These are phyloP conservation scores for Lycaena phlaeas DNA, from an alignment of 2,888 invertebrate species.

Conservation along the genomic window DNA sequence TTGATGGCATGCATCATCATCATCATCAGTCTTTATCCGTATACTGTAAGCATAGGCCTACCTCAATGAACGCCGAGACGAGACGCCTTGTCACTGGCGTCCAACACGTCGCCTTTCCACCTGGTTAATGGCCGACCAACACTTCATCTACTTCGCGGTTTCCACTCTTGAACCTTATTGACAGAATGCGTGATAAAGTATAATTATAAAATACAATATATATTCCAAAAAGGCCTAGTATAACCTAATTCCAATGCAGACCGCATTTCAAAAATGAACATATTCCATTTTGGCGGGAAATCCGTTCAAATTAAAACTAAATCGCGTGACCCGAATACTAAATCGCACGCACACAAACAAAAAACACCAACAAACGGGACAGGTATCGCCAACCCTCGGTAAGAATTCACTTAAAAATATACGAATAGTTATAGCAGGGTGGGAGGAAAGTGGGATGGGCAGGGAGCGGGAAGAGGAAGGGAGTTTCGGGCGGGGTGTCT, in stretches of 20 bases:
- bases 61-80: too few relatives aligned
- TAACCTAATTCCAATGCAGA: constrained; percentile 26
- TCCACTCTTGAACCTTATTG: too few relatives aligned
- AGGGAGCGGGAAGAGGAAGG: constrained; percentile 60
- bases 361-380: constrained; percentile 56
- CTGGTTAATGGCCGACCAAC: too few relatives aligned
- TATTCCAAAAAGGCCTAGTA: too few relatives aligned
- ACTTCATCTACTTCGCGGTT: too few relatives aligned
- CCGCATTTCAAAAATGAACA: constrained; percentile 45
- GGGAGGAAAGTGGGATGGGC: constrained; percentile 35
- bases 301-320: constrained; percentile 66
- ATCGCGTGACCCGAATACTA: constrained; percentile 61
- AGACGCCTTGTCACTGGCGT: too few relatives aligned
- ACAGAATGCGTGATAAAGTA: too few relatives aligned
- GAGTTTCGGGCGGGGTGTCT: constrained; percentile 64
- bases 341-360: constrained; percentile 47
- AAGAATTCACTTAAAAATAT: constrained; percentile 70
- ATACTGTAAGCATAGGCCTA: too few relatives aligned
- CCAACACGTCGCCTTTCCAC: too few relatives aligned
- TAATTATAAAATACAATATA: not conserved
- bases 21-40: too few relatives aligned
- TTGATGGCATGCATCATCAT: too few relatives aligned
- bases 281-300: constrained; percentile 33
- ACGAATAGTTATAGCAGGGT: constrained; percentile 58
- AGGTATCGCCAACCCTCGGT: constrained; percentile 65